A percentile compares a stretch with the other conserved stretches of the same genome.
These are phyloP conservation scores for Pantherophis alleghaniensis DNA, from an alignment of 2,797 vertebrate genomes.

Conservation along the genomic window DNA sequence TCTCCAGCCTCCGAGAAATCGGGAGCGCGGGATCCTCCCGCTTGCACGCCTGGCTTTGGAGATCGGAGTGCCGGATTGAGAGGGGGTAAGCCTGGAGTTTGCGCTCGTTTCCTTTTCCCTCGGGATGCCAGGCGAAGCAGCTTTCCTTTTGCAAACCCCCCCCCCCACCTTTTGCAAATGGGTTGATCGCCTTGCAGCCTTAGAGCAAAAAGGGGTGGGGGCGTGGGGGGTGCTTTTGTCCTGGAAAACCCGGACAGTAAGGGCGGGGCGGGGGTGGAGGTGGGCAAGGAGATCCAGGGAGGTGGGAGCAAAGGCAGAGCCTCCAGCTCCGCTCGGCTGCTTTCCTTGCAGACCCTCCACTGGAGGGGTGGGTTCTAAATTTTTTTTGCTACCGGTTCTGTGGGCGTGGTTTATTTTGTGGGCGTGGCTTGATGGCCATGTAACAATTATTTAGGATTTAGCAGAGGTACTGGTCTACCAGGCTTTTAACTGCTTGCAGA, in stretches of 20 bases:
- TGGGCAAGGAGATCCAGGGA: neutral
- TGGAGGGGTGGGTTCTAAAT: no score
- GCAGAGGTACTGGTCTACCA: no score
- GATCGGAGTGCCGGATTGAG: neutral
- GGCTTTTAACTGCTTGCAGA: no score
- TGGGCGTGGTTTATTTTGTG: no score
- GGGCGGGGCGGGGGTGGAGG: neutral
- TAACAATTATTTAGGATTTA: no score
- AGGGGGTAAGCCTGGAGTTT: neutral
- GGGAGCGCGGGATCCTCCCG: neutral
- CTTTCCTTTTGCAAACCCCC: neutral
- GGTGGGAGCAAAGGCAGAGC: no score
- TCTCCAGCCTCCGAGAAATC: neutral
- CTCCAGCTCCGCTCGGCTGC: no score
- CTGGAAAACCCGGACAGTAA: neutral
- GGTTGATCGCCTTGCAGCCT: neutral
- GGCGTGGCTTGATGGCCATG: no score
- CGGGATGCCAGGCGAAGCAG: neutral
- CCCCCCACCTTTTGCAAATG: neutral
- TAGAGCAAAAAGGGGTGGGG: neutral
- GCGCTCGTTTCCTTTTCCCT: neutral
- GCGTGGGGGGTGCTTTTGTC: neutral
- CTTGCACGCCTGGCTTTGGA: neutral
- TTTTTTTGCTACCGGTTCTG: no score
- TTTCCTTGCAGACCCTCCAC: no score